Evolutionary conservation across 1,140 invertebrate species (phyloP), one percentile per base, ranked within the genome.

Genomic region (Drosophila mauritiana): DNA sequence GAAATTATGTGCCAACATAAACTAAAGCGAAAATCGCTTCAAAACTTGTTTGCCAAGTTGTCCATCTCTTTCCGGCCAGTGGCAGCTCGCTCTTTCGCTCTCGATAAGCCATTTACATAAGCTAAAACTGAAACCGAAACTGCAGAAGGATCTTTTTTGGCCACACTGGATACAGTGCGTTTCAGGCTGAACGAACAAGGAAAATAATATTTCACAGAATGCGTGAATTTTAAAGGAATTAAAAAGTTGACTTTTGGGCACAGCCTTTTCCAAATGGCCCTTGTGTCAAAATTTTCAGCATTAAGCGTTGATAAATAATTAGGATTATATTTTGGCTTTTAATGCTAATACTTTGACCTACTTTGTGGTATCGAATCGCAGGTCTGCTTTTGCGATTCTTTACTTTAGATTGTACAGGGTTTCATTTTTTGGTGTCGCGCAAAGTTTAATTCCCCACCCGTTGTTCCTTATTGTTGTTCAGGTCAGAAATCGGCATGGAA

Each of bases 1-100:
- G 57, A 77, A 77, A 83, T 76, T 65, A 83, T 88, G 76, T 80
- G 81, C 73, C 79, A 82, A 88, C 79, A 88, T 65, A 86, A 88
- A 88, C 84, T 83, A 83, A 88, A 85, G 73, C 77, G 61, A 43
- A 74, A 85, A 84, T 65, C 81, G 81, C 81, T 85, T 85, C 65
- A 85, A 80, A 85, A 80, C 82, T 86, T 88, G 83, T 89, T 88
- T 88, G 84, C 76, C 67, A 73, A 88, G 72, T 73, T 75, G 48
- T 75, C 52, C 1, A 25, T 69, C 67, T 56, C 67, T 36, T 11
- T 40, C 48, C 22, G 8, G 27, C 64, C 5, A 20, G 15, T 20
- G 25, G 34, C 7, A 6, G 5, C 36, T 17, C 8, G 49, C 55
- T 36, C 57, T 42, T 22, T 75, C 58, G 25, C 20, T 59, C 77